phyloP scores from a whole-genome alignment of 2,113 vertebrate species.

The Artemisiospiza belli region DNA sequence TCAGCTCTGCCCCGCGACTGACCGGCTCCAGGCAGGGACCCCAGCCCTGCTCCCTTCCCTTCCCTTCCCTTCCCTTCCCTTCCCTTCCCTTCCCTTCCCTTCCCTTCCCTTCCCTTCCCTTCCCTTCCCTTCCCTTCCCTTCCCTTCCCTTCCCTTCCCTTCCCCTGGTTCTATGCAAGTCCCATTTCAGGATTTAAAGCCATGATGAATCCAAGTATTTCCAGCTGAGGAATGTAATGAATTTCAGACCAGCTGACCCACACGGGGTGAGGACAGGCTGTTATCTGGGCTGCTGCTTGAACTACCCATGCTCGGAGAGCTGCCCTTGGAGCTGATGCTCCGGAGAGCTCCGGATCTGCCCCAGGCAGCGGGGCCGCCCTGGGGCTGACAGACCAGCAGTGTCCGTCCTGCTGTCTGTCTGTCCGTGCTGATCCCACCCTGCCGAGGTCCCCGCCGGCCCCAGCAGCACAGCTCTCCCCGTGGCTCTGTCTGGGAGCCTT shows the following conservation, averaged over 20 bases:
- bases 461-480: fast-evolving
- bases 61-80: neutral
- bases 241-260: neutral
- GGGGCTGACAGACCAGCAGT: neutral
- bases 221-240: neutral
- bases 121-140: neutral
- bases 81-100: neutral
- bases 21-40: neutral
- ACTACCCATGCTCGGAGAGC: neutral
- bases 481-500: neutral
- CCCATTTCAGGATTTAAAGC: neutral
- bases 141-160: no score
- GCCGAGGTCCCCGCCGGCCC: fast-evolving
- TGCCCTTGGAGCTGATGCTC: neutral
- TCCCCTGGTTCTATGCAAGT: fast-evolving
- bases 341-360: fast-evolving
- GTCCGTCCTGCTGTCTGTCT: neutral
- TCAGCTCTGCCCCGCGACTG: neutral
- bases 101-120: neutral
- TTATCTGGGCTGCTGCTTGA: neutral
- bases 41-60: neutral
- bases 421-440: neutral
- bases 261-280: neutral
- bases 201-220: neutral
- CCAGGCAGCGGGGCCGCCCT: neutral